Evolutionary conservation across 2,113 vertebrate genomes (phyloP).

Genomic region (Neopipo cinnamomea): DNA sequence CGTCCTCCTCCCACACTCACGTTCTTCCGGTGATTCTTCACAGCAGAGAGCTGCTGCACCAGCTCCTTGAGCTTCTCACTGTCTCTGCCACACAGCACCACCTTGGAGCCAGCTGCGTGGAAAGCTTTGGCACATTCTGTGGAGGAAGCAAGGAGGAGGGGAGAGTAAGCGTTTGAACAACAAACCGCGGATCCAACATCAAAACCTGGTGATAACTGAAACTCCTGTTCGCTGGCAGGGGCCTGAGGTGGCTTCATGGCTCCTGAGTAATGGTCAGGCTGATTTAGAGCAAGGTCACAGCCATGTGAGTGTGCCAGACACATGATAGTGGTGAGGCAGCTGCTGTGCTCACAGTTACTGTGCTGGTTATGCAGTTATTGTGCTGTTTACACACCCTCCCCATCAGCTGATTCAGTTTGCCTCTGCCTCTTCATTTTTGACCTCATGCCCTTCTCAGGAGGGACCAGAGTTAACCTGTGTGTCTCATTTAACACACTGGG

Average conservation of each 20-base stretch:
- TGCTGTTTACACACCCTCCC: neutral
- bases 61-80: slow-evolving; percentile 79
- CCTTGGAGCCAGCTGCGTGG: slow-evolving; percentile 82
- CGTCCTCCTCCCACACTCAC: slow-evolving; percentile 43
- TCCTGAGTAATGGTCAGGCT: neutral
- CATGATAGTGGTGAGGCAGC: neutral
- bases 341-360: neutral
- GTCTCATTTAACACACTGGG: neutral
- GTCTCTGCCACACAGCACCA: slow-evolving; percentile 91
- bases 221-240: neutral
- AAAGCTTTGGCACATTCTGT: slow-evolving; percentile 91
- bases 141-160: neutral
- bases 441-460: neutral
- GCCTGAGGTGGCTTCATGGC: neutral
- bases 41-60: slow-evolving; percentile 75
- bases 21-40: slow-evolving; percentile 6
- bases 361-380: neutral
- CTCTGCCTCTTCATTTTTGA: neutral
- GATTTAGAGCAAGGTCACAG: neutral
- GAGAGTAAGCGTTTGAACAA: neutral
- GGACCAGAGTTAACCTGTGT: too few relatives aligned
- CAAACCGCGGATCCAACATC: neutral
- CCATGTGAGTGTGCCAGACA: neutral
- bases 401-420: neutral
- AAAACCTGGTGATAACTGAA: neutral